Evolutionary conservation across 2,888 invertebrate genomes (phyloP), one percentile per base, ranked within the genome.

Genomic region (Campaea margaritaria): DNA sequence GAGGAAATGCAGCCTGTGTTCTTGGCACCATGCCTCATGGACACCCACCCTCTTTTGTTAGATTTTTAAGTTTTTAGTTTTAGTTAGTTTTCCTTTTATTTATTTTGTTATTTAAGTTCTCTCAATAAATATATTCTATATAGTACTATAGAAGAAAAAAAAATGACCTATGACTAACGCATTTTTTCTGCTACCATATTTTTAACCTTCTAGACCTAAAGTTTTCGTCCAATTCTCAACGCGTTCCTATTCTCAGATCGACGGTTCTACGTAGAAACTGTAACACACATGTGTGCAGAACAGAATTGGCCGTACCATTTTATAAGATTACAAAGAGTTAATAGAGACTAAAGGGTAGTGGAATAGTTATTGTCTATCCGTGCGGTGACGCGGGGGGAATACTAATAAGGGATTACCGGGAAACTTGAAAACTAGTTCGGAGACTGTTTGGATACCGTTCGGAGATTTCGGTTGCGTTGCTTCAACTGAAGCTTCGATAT

Each of bases 341-440:
- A 63, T 63, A 63, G 55, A 62, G 68, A 68, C 70, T 63, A 70
- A 65, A 55, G 68, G 72, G 69, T 75, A 75, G 46, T 43, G 71
- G 67, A 64, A 75, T 72, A 73, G 75, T 72, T 75, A 75, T 75
- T 68, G 59, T 73, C 64, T 66, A 65, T 68, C 61, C 63, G 64
- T 67, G 62, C 61, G 55, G 49, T 46, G 52, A 53, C 62, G 62
- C 54, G 45, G 39, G 43, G 50, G 58, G 75, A 73, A 75, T 75
- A 71, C 71, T 71, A 69, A 75, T 75, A 61, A 48, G 12, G 41
- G 15, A 27, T 60, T 57, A 50, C 11, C n/a, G 38, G 31, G 31
- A 31, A 31, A 31, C 31, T 31, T 1, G 28, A 38, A 27, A 14
- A 36, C 36, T 58, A 45, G 49, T 43, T 56, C 14, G 12, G 39